Conservation (phyloP, 1,140 invertebrate genomes). For the Drosophila melanica region DNA sequence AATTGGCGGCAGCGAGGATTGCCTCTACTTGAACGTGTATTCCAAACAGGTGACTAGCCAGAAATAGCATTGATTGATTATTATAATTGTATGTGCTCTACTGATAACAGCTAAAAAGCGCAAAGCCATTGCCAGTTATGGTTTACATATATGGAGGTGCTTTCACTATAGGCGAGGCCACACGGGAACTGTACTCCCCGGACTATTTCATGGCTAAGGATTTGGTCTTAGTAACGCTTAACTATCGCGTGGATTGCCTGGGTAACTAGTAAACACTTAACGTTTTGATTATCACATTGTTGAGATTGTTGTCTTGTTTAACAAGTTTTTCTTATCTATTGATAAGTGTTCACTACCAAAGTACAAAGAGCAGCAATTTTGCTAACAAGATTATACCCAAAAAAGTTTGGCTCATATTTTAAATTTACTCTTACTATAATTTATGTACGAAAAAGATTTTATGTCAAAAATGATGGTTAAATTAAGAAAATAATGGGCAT, state of each 20-base stretch:
- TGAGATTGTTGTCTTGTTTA: background rate
- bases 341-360: background rate
- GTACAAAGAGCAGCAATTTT: background rate
- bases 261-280: constrained; percentile 73
- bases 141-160: constrained; percentile 90
- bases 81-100: constrained; percentile 17
- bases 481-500: too few species aligned
- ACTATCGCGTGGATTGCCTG: constrained; percentile 88
- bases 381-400: background rate
- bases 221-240: constrained; percentile 88
- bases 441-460: too few species aligned
- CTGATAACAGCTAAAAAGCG: constrained; percentile 35
- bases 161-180: constrained; percentile 85
- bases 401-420: background rate
- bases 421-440: background rate
- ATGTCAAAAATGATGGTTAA: too few species aligned
- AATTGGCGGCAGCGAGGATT: constrained; percentile 83
- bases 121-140: constrained; percentile 86
- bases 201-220: constrained; percentile 87
- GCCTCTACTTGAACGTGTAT: constrained; percentile 83
- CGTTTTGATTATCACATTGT: background rate
- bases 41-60: constrained; percentile 63
- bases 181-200: constrained; percentile 85
- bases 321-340: constrained; percentile 2
- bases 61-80: constrained; percentile 16